Percentiles rank a stretch among this genome's conserved stretches.
phyloP scores from a whole-genome alignment of 2,888 invertebrate species.

The Erynnis tages region DNA sequence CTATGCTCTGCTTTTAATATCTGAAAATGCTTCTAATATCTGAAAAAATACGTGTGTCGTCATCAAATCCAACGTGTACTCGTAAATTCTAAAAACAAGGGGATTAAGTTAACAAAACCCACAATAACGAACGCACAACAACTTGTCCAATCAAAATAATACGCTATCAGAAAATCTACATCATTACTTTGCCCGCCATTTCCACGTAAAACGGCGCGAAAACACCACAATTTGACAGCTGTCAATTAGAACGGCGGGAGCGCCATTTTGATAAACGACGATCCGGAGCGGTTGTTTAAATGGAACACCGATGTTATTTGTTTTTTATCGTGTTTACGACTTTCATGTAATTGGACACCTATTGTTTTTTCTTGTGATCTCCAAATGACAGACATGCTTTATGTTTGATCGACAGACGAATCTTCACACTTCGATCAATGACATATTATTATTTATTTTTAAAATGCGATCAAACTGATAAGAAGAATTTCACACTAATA shows the following conservation, averaged over 20 bases:
- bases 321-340: constrained; percentile 37
- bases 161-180: constrained; percentile 63
- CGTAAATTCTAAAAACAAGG: constrained; percentile 16
- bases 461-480: no score
- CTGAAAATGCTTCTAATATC: no score
- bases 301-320: constrained; percentile 23
- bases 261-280: constrained; percentile 54
- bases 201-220: constrained; percentile 65
- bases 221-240: constrained; percentile 71
- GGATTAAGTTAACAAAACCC: constrained; percentile 31
- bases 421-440: no score
- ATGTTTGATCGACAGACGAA: no score
- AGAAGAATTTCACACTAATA: no score
- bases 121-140: constrained; percentile 34
- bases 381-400: no score
- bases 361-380: not conserved
- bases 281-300: constrained; percentile 35
- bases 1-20: no score
- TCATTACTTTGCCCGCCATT: constrained; percentile 44
- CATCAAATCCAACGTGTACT: constrained; percentile 20
- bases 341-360: not conserved
- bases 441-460: no score
- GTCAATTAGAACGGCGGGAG: constrained; percentile 69
- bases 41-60: no score
- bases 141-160: constrained; percentile 36